phyloP scores from a whole-genome alignment of 2,888 invertebrate species.

The Catotricha subobsoleta region DNA sequence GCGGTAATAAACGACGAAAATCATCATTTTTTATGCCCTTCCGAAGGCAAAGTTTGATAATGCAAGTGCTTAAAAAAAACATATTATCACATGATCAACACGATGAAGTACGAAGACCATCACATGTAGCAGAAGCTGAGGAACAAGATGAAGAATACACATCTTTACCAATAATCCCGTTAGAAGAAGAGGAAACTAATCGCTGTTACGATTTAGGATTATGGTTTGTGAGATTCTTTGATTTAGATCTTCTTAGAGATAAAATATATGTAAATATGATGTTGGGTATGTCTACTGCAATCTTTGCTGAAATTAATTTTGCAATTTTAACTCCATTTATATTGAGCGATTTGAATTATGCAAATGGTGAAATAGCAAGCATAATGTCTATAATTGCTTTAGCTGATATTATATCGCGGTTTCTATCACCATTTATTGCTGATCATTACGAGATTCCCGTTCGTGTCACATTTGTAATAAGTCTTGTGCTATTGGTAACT shows the following conservation, averaged over 20 bases:
- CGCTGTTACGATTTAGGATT: not conserved
- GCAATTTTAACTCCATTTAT: constrained; percentile 55
- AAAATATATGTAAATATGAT: constrained; percentile 50
- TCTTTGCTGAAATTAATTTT: constrained; percentile 54
- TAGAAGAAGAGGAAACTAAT: not conserved
- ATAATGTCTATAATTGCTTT: constrained; percentile 51
- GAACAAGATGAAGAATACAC: not conserved
- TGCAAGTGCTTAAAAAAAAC: too few relatives aligned
- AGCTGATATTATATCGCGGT: constrained; percentile 44
- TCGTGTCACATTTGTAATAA: constrained; percentile 43
- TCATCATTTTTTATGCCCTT: not conserved
- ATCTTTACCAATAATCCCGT: too few relatives aligned
- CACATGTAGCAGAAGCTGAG: too few relatives aligned
- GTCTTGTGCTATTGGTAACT: constrained; percentile 30
- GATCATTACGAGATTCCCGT: constrained; percentile 42
- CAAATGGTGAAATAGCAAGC: constrained; percentile 37
- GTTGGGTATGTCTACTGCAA: constrained; percentile 50
- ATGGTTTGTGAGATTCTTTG: constrained; percentile 38
- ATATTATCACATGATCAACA: too few relatives aligned
- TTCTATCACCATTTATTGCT: constrained; percentile 47
- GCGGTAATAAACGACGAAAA: not conserved
- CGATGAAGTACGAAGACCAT: too few relatives aligned
- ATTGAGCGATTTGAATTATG: constrained; percentile 45
- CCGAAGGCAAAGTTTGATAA: not conserved
- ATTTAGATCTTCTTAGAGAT: constrained; percentile 49